Base-by-base conservation (phyloP, 2,113 vertebrate species). In the Willisornis vidua region DNA sequence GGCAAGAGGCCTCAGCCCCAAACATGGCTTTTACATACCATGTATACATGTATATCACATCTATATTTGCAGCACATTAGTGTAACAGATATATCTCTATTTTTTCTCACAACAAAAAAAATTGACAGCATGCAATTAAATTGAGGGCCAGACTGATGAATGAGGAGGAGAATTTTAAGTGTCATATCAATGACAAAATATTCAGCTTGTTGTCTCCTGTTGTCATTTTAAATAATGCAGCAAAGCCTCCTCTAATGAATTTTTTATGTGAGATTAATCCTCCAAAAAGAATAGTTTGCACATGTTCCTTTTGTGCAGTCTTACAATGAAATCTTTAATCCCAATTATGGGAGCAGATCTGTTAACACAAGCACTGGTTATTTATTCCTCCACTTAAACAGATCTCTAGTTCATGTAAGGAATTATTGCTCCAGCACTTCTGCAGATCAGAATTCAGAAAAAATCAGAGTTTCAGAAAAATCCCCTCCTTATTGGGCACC, bases 161-260 rank as follows among this genome's bases (percentile, higher is more conserved):
- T 79, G 93, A 94, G 71, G 46, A 89, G 63, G 37, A 81, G 62
- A 96, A 92, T 58, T 39, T 97, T 78, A 96, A 92, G 57, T 95
- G 54, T 68, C 84, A 78, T 52, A 91, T 85, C 87, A 92, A 78
- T 78, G 87, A 86, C 71, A 96, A 91, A 96, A 93, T 77, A 96
- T 79, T 96, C 90, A 97, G 62, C 61, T 82, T 90, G 75, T 91
- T 95, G 72, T 86, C 82, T 93, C 54, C 81, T 94, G 59, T 75
- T 93, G 77, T 95, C 77, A 86, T 93, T 95, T 95, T 73, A 96
- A 95, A 89, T 96, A 93, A 90, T 33, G n/a, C 73, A 91, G 54
- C 68, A 95, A 95, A 96, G 61, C 85, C 86, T 58, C 83, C 49
- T 86, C 75, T 86, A 92, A 86, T 96, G 41, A 91, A 85, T 93